Conservation (phyloP, 2,888 invertebrate genomes). For the Troides helena region DNA sequence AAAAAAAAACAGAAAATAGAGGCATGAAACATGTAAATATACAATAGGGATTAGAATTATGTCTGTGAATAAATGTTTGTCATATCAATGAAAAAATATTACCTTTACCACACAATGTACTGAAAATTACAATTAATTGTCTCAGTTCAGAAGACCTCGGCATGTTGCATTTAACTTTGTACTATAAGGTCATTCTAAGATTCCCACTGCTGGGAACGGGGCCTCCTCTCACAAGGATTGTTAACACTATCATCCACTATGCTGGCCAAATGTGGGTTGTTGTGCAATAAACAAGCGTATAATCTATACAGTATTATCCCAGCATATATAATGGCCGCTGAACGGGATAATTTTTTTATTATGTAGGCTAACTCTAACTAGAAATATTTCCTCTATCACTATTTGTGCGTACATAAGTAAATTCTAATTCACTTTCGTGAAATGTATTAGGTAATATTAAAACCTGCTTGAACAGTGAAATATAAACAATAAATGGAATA, state of each 20-base stretch:
- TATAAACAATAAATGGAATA: slow-evolving; percentile 73
- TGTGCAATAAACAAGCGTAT: slow-evolving; percentile 2
- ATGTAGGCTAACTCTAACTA: slow-evolving; percentile 12
- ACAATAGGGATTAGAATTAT: neutral
- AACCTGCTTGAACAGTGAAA: slow-evolving; percentile 56
- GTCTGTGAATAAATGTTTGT: slow-evolving; percentile 7
- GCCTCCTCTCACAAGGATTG: no score
- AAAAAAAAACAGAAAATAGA: neutral
- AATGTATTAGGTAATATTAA: slow-evolving; percentile 42
- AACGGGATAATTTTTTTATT: slow-evolving; percentile 10
- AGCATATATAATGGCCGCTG: neutral
- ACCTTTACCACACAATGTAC: neutral
- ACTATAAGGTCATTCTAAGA: neutral
- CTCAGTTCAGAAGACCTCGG: slow-evolving; percentile 2
- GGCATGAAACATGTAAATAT: neutral
- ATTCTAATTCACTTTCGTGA: slow-evolving; percentile 39
- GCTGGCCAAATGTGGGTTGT: no score
- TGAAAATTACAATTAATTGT: neutral
- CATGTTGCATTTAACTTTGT: slow-evolving; percentile 13
- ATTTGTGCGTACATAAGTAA: slow-evolving; percentile 43
- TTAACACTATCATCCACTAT: no score
- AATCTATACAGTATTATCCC: slow-evolving; percentile 25
- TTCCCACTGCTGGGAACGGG: no score
- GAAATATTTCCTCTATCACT: slow-evolving; percentile 33
- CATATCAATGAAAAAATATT: slow-evolving; percentile 25